Conservation (phyloP, 2,888 invertebrate genomes). For the Reticulitermes lucifugus region DNA sequence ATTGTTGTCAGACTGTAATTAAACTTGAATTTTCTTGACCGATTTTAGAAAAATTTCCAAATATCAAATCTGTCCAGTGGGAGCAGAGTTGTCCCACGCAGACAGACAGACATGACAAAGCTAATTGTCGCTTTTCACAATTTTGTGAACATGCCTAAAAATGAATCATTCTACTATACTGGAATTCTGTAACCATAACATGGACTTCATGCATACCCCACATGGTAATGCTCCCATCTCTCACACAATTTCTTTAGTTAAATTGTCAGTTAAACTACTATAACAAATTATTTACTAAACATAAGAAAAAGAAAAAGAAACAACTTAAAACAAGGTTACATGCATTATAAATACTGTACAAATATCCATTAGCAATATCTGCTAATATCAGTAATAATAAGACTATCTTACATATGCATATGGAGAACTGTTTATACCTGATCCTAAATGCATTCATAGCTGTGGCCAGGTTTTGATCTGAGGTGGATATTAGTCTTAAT, state of each 20-base stretch:
- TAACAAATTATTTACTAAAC: not conserved
- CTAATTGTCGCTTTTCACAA: too few species aligned
- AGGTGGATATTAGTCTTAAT: too few species aligned
- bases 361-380: conserved; percentile 17
- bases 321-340: not conserved
- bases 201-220: not conserved
- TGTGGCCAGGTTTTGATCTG: conserved; percentile 4
- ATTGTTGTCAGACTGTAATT: too few species aligned
- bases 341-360: conserved; percentile 48
- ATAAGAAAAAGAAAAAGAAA: not conserved
- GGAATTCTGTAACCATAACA: not conserved
- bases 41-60: too few species aligned
- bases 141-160: too few species aligned
- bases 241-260: not conserved
- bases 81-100: too few species aligned
- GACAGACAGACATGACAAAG: too few species aligned
- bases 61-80: too few species aligned
- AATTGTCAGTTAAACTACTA: not conserved
- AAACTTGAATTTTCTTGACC: too few species aligned
- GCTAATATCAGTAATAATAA: conserved; percentile 18
- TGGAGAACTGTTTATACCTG: not conserved
- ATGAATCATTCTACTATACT: not conserved
- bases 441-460: not conserved
- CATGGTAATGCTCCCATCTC: not conserved
- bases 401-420: conserved; percentile 21